Evolutionary conservation across 2,797 vertebrate species (phyloP).

Genomic region (Acanthurus tractus): DNA sequence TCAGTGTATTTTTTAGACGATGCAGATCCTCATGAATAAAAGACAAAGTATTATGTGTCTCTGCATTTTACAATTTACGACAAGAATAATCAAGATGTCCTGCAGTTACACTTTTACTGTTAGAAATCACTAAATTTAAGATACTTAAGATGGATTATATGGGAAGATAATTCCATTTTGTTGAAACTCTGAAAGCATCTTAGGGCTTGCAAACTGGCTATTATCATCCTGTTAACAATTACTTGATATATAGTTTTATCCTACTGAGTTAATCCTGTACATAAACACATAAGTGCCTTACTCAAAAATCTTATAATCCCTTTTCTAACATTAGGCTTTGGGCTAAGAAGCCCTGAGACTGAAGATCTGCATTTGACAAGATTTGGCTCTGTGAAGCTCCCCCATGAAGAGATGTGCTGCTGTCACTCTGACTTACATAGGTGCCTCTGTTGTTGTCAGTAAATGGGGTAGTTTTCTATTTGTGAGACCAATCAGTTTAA

Average conservation of each 20-base stretch:
- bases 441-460: background rate
- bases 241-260: background rate
- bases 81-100: conserved; percentile 7
- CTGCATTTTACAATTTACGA: conserved; percentile 14
- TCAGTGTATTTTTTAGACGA: conserved; percentile 22
- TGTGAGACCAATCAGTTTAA: too few relatives aligned
- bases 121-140: conserved; percentile 15
- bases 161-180: background rate
- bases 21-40: conserved; percentile 10
- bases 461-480: background rate
- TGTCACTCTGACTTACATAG: background rate
- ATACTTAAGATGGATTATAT: conserved; percentile 1
- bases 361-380: background rate
- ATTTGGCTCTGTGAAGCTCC: background rate
- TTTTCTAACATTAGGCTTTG: background rate
- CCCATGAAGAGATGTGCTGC: background rate
- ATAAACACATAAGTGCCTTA: conserved; percentile 11
- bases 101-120: background rate
- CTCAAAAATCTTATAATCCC: background rate
- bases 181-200: background rate
- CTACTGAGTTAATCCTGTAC: background rate
- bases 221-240: background rate
- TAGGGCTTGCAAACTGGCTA: conserved; percentile 1
- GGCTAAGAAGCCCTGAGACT: background rate
- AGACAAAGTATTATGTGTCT: background rate